These are phyloP conservation scores for Elmis aenea DNA, from an alignment of 2,888 invertebrate species.

Conservation along the genomic window DNA sequence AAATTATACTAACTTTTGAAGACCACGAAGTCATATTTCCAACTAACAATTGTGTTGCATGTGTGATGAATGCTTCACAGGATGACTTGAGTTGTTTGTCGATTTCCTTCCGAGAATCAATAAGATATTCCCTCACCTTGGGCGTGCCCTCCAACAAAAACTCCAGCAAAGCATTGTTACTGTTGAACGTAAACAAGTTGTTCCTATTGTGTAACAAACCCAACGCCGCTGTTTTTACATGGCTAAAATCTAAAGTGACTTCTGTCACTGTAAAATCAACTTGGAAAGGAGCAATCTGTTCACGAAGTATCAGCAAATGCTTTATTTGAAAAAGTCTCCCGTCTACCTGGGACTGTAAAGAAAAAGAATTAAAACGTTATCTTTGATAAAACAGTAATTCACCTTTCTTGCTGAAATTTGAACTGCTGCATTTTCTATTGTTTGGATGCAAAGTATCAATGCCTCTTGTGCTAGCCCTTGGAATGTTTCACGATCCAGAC, in stretches of 20 bases:
- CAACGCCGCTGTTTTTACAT: constrained; percentile 81
- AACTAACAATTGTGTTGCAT: constrained; percentile 69
- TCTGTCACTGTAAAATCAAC: constrained; percentile 92
- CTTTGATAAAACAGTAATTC: too few relatives aligned
- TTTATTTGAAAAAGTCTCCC: constrained; percentile 97
- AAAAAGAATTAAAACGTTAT: constrained; percentile 2
- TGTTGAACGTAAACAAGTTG: constrained; percentile 72
- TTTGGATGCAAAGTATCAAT: constrained; percentile 84
- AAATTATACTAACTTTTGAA: constrained; percentile 57
- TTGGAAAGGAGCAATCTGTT: constrained; percentile 98
- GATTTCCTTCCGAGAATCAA: constrained; percentile 95
- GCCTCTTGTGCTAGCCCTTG: constrained; percentile 97
- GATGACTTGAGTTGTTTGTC: constrained; percentile 85
- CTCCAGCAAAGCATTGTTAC: constrained; percentile 88
- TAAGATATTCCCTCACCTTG: constrained; percentile 82
- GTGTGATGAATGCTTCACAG: constrained; percentile 83
- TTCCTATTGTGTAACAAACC: constrained; percentile 71
- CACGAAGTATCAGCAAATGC: constrained; percentile 91
- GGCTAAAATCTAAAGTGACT: constrained; percentile 88
- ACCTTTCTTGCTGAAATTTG: constrained; percentile 72
- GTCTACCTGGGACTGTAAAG: constrained; percentile 69
- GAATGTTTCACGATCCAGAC: constrained; percentile 91
- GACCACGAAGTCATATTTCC: constrained; percentile 70
- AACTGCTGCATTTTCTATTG: constrained; percentile 75
- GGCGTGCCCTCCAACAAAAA: constrained; percentile 91